A percentile compares a stretch with the other conserved stretches of the same genome.
Evolutionary conservation across 2,113 vertebrate species (phyloP).

Genomic region (Phoxinus phoxinus): DNA sequence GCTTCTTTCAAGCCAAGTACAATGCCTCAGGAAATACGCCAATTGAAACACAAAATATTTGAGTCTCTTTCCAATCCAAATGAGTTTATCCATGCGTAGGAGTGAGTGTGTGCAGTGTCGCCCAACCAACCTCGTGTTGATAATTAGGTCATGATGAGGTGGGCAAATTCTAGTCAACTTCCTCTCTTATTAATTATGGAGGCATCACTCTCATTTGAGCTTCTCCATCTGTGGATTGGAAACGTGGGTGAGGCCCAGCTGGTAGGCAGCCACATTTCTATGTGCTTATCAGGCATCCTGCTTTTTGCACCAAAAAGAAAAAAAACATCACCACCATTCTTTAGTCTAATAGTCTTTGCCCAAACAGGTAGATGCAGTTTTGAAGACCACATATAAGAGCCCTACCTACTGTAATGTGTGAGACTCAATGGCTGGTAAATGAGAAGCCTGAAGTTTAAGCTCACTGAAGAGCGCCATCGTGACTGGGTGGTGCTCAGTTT

Average conservation of each 20-base stretch:
- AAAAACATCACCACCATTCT: background rate
- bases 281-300: slow-evolving; percentile 9
- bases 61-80: slow-evolving; percentile 23
- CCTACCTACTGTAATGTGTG: background rate
- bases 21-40: slow-evolving; percentile 12
- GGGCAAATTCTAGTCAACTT: slow-evolving; percentile 36
- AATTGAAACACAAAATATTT: slow-evolving; percentile 24
- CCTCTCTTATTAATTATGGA: slow-evolving; percentile 43
- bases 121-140: slow-evolving; percentile 1
- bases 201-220: slow-evolving; percentile 1
- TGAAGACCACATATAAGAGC: background rate
- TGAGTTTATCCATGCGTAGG: slow-evolving; percentile 14
- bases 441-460: background rate
- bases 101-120: slow-evolving; percentile 15
- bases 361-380: background rate
- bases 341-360: background rate
- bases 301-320: background rate
- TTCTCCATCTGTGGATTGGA: slow-evolving; percentile 23
- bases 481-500: background rate
- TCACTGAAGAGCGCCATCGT: background rate
- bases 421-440: background rate
- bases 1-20: slow-evolving; percentile 3
- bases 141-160: slow-evolving; percentile 37
- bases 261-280: slow-evolving; percentile 4
- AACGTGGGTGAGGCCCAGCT: slow-evolving; percentile 19